Evolutionary conservation across 2,113 vertebrate species (phyloP), one percentile per base, ranked within the genome.

Genomic region (Asarcornis scutulata): DNA sequence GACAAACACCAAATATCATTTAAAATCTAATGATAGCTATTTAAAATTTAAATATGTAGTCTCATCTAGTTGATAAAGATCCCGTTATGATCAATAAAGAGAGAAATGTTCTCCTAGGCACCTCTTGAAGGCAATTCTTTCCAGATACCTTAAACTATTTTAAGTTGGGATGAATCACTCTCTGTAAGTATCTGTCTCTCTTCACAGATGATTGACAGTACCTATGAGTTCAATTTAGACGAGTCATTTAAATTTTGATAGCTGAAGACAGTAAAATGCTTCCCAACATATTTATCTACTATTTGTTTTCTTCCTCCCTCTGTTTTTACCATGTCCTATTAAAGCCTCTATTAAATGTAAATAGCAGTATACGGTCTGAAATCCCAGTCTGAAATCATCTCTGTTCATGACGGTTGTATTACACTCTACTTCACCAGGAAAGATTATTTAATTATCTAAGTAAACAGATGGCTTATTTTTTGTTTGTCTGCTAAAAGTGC

Each of bases 311-410:
- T 17, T 27, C 0, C 9, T 53, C 17, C 14, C 78, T 12, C 44
- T 92, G 26, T 17, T 59, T 83, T 64, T 13, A 75, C 7, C 7
- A 32, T 3, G 5, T 63, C n/a, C 2, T 52, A 5, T 40, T 58
- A 86, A n/a, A 88, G 9, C 7, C 8, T 38, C 34, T 67, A 5
- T 38, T 68, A 50, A 91, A 78, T 56, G 14, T 42, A 73, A 66
- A 5, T 26, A 44, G 14, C 17, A 62, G 0, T 42, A 20, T 3
- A 16, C 4, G 3, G 4, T 60, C 26, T 36, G 6, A 40, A 40
- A 40, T 40, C 5, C 40, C 40, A 40, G 40, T 9, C 13, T 79
- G 6, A 73, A 78, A 67, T 68, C 31, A 14, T 5, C 26, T 7
- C 14, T 64, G 3, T 4, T 78, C 23, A 3, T 77, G 50, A 21